These are phyloP conservation scores for Drosophila santomea DNA, from an alignment of 1,140 invertebrate genomes.

Conservation along the genomic window DNA sequence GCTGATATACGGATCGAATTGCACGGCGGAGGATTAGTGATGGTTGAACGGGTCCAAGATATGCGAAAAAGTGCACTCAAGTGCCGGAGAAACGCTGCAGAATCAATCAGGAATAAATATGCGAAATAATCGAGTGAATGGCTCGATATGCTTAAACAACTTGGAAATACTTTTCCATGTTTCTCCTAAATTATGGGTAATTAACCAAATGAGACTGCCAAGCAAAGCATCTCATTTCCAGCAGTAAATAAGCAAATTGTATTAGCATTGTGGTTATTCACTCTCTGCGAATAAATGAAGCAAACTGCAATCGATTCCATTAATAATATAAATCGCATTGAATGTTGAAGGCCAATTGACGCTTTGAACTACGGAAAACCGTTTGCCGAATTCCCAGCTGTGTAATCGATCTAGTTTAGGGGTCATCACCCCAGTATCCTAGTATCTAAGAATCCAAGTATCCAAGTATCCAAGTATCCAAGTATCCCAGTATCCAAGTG, in stretches of 20 bases:
- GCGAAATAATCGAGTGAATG: too few relatives aligned
- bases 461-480: too few relatives aligned
- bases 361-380: neutral
- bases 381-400: conserved; percentile 25
- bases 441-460: too few relatives aligned
- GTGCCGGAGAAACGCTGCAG: neutral
- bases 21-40: conserved; percentile 2
- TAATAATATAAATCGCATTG: conserved; percentile 4
- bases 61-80: neutral
- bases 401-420: conserved; percentile 25
- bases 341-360: neutral
- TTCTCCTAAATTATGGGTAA: too few relatives aligned
- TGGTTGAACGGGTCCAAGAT: neutral
- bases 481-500: neutral
- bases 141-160: too few relatives aligned
- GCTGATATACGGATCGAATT: conserved; percentile 1
- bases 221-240: neutral
- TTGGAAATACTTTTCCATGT: too few relatives aligned
- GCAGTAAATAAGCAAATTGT: neutral
- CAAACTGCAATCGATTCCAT: conserved; percentile 4
- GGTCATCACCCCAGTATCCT: conserved; percentile 6
- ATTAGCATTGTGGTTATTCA: neutral
- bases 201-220: too few relatives aligned
- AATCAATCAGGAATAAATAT: neutral
- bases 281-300: neutral